Evolutionary conservation across 2,113 vertebrate genomes (phyloP).

Genomic region (Bos indicus): DNA sequence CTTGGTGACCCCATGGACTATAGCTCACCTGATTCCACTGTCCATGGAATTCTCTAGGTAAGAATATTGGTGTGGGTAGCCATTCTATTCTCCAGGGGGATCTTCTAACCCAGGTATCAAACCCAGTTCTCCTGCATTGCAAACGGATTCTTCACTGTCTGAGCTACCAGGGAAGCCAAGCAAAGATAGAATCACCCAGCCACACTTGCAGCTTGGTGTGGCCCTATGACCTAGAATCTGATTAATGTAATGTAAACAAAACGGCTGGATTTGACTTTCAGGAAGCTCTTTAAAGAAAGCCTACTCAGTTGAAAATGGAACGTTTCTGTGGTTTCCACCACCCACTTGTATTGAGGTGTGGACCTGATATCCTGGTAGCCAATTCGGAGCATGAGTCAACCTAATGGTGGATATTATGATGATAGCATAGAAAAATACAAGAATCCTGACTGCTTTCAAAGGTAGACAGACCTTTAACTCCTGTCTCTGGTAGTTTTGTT

Average conservation of each 20-base stretch:
- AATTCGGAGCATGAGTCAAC: neutral
- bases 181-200: neutral
- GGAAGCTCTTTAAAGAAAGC: fast-evolving
- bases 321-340: neutral
- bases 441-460: neutral
- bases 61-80: neutral
- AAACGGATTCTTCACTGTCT: neutral
- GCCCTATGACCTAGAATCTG: neutral
- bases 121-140: neutral
- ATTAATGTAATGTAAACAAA: neutral
- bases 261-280: neutral
- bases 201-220: neutral
- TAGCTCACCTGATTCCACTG: neutral
- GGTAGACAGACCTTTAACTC: neutral
- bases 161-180: neutral
- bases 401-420: neutral
- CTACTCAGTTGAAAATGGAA: neutral
- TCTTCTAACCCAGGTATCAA: neutral
- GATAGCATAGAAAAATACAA: neutral
- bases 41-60: neutral
- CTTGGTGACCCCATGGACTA: neutral
- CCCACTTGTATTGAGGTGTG: neutral
- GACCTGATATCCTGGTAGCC: neutral
- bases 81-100: neutral
- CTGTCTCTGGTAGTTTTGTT: neutral